phyloP scores from a whole-genome alignment of 2,797 vertebrate genomes.

The Holocentrus rufus region DNA sequence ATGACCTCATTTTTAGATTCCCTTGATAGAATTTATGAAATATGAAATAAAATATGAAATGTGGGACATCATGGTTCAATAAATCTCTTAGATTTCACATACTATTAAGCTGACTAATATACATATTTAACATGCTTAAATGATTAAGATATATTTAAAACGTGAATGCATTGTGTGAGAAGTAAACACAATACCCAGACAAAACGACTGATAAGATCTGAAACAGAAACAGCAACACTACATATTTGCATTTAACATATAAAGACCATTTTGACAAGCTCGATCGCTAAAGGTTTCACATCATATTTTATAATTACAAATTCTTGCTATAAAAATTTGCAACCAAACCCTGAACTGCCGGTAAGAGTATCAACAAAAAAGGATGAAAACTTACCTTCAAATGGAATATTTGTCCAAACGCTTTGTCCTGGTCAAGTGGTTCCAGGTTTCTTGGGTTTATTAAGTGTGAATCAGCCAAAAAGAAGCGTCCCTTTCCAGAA shows the following conservation, averaged over 20 bases:
- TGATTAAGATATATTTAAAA: not conserved
- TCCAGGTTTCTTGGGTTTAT: slow-evolving; percentile 72
- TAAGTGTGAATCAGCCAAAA: slow-evolving; percentile 46
- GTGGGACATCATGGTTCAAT: too few relatives aligned
- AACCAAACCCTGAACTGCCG: not conserved
- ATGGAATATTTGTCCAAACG: slow-evolving; percentile 52
- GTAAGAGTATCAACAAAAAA: not conserved
- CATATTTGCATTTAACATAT: not conserved
- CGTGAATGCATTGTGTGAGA: not conserved
- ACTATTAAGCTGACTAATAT: not conserved
- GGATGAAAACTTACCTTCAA: slow-evolving; percentile 68
- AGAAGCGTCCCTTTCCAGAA: slow-evolving; percentile 62
- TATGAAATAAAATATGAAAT: not conserved
- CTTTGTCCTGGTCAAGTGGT: slow-evolving; percentile 47
- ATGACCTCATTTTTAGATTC: not conserved
- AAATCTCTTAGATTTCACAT: too few relatives aligned
- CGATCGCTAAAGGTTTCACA: not conserved
- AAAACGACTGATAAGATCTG: not conserved
- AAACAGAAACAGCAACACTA: not conserved
- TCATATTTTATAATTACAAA: not conserved
- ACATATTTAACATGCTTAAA: not conserved
- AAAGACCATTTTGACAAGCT: not conserved
- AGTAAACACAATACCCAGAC: not conserved
- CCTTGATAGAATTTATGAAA: not conserved
- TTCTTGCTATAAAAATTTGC: not conserved